These are phyloP conservation scores for Apteryx owenii DNA, from an alignment of 2,113 vertebrate species.

Conservation along the genomic window DNA sequence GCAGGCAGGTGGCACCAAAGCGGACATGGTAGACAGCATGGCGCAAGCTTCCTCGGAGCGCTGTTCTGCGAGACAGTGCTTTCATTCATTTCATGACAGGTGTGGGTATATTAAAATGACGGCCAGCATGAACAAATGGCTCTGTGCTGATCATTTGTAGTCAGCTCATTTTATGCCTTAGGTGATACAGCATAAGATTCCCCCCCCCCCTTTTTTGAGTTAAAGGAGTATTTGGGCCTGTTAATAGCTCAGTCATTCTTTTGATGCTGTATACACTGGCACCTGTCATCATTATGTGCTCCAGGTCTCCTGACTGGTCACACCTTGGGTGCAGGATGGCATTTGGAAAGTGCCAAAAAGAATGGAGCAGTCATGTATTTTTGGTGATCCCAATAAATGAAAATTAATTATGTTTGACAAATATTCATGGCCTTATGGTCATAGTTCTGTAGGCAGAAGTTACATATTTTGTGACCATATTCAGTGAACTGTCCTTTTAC, in stretches of 20 bases:
- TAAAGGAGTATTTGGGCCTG: not conserved
- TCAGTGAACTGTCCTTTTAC: not conserved
- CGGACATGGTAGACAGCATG: not conserved
- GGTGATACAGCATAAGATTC: not conserved
- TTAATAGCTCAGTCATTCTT: not conserved
- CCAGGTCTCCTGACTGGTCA: not conserved
- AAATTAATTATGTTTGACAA: slow-evolving; percentile 42
- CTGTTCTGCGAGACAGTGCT: not conserved
- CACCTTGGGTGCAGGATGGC: not conserved
- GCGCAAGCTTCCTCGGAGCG: not conserved
- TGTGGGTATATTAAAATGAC: not conserved
- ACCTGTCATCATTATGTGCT: not conserved
- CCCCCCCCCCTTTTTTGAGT: not conserved
- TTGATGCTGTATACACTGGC: not conserved
- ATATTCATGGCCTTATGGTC: not conserved
- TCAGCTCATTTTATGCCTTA: not conserved
- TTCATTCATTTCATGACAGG: not conserved
- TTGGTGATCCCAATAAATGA: not conserved
- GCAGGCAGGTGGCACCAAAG: not conserved
- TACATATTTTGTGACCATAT: not conserved
- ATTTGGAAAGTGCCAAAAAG: slow-evolving; percentile 29
- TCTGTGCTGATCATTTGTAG: not conserved
- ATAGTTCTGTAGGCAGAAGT: not conserved
- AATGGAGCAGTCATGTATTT: slow-evolving; percentile 13
- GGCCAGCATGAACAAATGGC: not conserved